Base-by-base conservation (phyloP, 2,113 vertebrate genomes). In the Solenodon paradoxus region DNA sequence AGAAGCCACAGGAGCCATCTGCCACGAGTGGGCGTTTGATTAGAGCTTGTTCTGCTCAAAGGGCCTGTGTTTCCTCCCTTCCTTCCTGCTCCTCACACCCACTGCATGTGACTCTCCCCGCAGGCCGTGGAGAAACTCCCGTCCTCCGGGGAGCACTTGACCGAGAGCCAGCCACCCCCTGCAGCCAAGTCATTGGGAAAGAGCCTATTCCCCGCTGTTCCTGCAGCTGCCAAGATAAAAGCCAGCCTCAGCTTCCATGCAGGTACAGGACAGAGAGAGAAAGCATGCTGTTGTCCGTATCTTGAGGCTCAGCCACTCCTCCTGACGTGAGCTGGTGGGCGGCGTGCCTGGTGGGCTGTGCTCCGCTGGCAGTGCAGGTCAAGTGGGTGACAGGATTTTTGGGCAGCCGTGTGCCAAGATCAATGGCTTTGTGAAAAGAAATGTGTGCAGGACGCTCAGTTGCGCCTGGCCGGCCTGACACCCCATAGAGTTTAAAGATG, bases 191-290 rank as follows among this genome's bases (percentile, higher is more conserved):
- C 83, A 0, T 45, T 77, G 1, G 71, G 20, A 0, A 96, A 86
- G 15, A 96, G 95, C 49, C 51, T 75, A 9, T 20, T 96, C 38
- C 24, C 86, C 5, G 91, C 94, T 0, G 28, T 97, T 9, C 95
- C 97, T 10, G 3, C n/a, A 3, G 83, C 96, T 68, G 78, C 96
- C 64, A 97, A 96, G 87, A 57, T 74, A 64, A 98, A 97, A 40
- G 93, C 93, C 81, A 91, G 96, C 32, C 42, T 71, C 59, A 1
- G 66, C 61, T 78, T 96, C 72, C 95, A n/a, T 5, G 15, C 97
- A 98, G 98, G 98, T 96, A 97, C 3, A 1, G 9, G n/a, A n/a
- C n/a, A n/a, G n/a, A n/a, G n/a, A n/a, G n/a, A n/a, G n/a, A n/a
- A n/a, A n/a, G n/a, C n/a, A n/a, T n/a, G n/a, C n/a, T n/a, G n/a